A percentile compares a stretch with the other conserved stretches of the same genome.
phyloP scores from a whole-genome alignment of 2,113 vertebrate species.

The Campylomormyrus numenius region DNA sequence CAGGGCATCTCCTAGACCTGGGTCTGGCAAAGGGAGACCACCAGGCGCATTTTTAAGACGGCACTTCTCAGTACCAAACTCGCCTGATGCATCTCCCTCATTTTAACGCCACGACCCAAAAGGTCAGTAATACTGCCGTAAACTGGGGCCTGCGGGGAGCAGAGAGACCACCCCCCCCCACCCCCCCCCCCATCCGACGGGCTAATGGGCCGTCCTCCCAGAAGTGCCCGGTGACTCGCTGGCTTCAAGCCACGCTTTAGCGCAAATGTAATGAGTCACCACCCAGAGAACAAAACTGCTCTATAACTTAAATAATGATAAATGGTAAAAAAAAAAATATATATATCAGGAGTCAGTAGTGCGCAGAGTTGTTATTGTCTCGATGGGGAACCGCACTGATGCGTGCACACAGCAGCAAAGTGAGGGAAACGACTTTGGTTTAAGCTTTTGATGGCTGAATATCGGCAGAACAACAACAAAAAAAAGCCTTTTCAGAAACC shows the following conservation, averaged over 20 bases:
- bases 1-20: not conserved
- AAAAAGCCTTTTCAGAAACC: conserved; percentile 55
- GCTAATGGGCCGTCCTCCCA: not conserved
- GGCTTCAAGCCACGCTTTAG: not conserved
- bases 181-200: not conserved
- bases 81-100: not conserved
- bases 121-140: not conserved
- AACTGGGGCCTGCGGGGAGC: not conserved
- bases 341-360: conserved; percentile 75
- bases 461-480: conserved; percentile 47
- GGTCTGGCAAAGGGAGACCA: not conserved
- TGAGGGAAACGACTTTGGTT: conserved; percentile 99
- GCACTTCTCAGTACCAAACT: not conserved
- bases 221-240: not conserved
- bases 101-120: not conserved
- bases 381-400: conserved; percentile 52
- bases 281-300: not conserved
- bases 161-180: not conserved
- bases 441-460: conserved; percentile 93
- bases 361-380: conserved; percentile 71
- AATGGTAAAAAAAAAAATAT: conserved; percentile 63
- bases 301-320: conserved; percentile 50
- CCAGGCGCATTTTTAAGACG: not conserved
- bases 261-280: not conserved
- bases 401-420: conserved; percentile 77